A percentile compares a stretch with the other conserved stretches of the same genome.
These are phyloP conservation scores for Neoseiulus cucumeris DNA, from an alignment of 1,140 invertebrate species.

Conservation along the genomic window DNA sequence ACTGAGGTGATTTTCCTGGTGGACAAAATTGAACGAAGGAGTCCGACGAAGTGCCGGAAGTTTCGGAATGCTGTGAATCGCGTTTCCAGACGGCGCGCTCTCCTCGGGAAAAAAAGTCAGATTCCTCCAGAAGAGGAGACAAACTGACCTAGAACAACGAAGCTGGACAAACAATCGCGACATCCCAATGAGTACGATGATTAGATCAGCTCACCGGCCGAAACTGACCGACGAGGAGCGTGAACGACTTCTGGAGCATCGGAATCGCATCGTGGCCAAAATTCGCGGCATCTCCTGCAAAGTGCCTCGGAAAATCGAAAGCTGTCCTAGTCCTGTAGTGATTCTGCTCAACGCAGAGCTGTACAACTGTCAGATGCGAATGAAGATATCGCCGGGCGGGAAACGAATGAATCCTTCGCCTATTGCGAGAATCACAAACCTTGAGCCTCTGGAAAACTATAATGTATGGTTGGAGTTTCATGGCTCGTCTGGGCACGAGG, in stretches of 20 bases:
- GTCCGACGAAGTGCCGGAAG: no score
- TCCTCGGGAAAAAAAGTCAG: no score
- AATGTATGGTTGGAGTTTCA: not conserved
- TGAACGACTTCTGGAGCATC: not conserved
- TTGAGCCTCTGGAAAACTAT: not conserved
- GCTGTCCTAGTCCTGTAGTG: not conserved
- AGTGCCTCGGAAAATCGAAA: not conserved
- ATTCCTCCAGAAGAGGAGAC: no score
- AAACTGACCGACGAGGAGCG: not conserved
- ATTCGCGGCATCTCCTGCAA: not conserved
- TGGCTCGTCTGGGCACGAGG: not conserved
- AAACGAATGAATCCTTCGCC: not conserved
- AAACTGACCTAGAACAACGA: no score
- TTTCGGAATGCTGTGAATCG: no score
- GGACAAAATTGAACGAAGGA: no score
- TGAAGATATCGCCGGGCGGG: not conserved
- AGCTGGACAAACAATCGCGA: no score
- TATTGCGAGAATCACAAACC: not conserved
- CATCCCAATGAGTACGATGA: no score
- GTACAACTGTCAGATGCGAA: slow-evolving; percentile 8
- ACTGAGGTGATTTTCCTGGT: no score
- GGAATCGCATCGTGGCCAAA: not conserved
- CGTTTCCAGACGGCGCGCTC: no score
- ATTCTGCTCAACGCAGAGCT: not conserved
- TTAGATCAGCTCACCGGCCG: no score